Evolutionary conservation across 2,888 invertebrate species (phyloP).

Genomic region (Steinernema carpocapsae): DNA sequence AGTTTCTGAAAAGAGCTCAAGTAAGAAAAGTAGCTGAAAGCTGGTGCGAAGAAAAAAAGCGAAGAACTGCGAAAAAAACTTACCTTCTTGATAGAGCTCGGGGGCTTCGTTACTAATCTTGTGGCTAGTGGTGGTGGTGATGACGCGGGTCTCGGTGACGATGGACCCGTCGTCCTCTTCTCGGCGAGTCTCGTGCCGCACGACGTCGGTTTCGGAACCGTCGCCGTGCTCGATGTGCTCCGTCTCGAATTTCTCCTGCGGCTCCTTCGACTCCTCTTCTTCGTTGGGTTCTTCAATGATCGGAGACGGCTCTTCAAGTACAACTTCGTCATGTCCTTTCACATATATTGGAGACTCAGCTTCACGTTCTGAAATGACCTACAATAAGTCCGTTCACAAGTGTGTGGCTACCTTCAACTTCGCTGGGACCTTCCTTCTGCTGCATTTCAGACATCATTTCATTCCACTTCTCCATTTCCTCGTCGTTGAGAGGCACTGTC

Average conservation of each 20-base stretch:
- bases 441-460: conserved; percentile 2
- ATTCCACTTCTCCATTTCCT: conserved; percentile 56
- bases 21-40: conserved; percentile 22
- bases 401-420: neutral
- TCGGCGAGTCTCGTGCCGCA: conserved; percentile 1
- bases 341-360: conserved; percentile 2
- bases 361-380: neutral
- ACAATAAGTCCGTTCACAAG: neutral
- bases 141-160: conserved; percentile 18
- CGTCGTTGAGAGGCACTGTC: conserved; percentile 60
- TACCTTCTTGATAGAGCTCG: neutral
- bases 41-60: conserved; percentile 30
- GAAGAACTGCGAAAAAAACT: conserved; percentile 7
- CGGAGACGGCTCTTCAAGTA: conserved; percentile 1
- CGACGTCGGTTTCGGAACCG: conserved; percentile 16
- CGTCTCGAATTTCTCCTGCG: conserved; percentile 39
- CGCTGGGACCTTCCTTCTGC: conserved; percentile 37
- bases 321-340: neutral
- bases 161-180: conserved; percentile 28
- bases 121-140: conserved; percentile 31
- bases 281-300: conserved; percentile 28
- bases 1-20: conserved; percentile 21
- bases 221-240: conserved; percentile 34
- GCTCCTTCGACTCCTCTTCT: conserved; percentile 36
- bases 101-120: conserved; percentile 9